Evolutionary conservation across 2,888 invertebrate genomes (phyloP), one percentile per base, ranked within the genome.

Genomic region (Parelbella ahira): DNA sequence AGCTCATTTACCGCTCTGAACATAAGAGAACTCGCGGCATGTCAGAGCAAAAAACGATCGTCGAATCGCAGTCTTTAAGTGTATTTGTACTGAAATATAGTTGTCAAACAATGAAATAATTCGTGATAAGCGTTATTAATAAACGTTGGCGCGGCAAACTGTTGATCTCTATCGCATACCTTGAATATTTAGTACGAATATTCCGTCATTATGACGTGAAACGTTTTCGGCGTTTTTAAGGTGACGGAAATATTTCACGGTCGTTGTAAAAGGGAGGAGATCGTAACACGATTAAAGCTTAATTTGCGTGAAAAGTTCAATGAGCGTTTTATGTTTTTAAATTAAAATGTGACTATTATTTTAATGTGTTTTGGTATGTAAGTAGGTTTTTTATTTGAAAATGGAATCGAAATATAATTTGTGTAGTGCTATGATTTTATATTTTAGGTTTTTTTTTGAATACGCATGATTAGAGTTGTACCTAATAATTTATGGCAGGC

Each of bases 51-150:
- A n/a, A n/a, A n/a, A n/a, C n/a, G n/a, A n/a, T n/a, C n/a, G 11
- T 36, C 34, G 34, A 10, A 18, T 36, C 34, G 34, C 10, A 24
- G 9, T 7, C n/a, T 8, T 7, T 27, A 37, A 37, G 11, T 2
- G 6, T 5, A 6, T 8, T 12, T 27, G 8, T 6, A 20, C n/a
- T 48, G 8, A 56, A 57, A 64, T 63, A 53, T 50, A 59, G 53
- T 58, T 60, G 58, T 62, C 56, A 51, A 62, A 58, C 48, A 8
- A 15, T 33, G 44, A 53, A 56, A 52, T 57, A 55, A 51, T 53
- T 50, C 56, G 49, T 52, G 47, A 37, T 49, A 54, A 50, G 33
- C 8, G 15, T 41, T 33, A 33, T 25, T 39, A 39, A 33, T 34
- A 41, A 27, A 11, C 39, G 25, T 33, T 41, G 27, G 23, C 28